Percentiles rank a stretch among this genome's conserved stretches.
Conservation (phyloP, 1,140 invertebrate species). For the Psilanteris sp. region DNA sequence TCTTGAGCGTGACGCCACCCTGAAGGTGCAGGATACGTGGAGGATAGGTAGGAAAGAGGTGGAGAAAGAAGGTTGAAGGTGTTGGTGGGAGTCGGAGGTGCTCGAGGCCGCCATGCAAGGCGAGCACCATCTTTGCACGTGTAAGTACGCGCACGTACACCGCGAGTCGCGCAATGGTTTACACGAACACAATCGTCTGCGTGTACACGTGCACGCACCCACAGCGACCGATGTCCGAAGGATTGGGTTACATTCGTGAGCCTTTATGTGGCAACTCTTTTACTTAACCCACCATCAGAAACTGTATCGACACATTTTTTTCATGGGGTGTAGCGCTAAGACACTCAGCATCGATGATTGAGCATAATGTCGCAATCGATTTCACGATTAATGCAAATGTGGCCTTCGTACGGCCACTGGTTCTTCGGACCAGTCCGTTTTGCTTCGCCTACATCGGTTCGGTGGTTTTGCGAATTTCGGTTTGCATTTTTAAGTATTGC, state of each 20-base stretch:
- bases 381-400: conserved; percentile 20
- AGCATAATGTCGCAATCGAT: conserved; percentile 45
- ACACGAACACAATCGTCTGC: conserved; percentile 21
- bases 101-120: conserved; percentile 74
- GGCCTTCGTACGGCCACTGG: conserved; percentile 8
- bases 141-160: conserved; percentile 51
- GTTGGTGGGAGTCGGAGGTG: conserved; percentile 71
- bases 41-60: conserved; percentile 69
- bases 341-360: conserved; percentile 39
- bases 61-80: conserved; percentile 67
- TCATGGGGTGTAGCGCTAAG: conserved; percentile 30
- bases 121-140: conserved; percentile 65
- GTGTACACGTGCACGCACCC: conserved; percentile 8
- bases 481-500: neutral
- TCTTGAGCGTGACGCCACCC: conserved; percentile 80
- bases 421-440: no score
- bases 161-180: conserved; percentile 28
- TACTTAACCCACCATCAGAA: conserved; percentile 64
- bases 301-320: conserved; percentile 65
- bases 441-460: no score
- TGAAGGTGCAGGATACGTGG: conserved; percentile 79
- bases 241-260: conserved; percentile 67
- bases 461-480: neutral
- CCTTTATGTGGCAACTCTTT: conserved; percentile 66
- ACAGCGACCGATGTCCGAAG: conserved; percentile 54